Evolutionary conservation across 2,888 invertebrate genomes (phyloP), one percentile per base, ranked within the genome.

Genomic region (Ophonus ardosiacus): DNA sequence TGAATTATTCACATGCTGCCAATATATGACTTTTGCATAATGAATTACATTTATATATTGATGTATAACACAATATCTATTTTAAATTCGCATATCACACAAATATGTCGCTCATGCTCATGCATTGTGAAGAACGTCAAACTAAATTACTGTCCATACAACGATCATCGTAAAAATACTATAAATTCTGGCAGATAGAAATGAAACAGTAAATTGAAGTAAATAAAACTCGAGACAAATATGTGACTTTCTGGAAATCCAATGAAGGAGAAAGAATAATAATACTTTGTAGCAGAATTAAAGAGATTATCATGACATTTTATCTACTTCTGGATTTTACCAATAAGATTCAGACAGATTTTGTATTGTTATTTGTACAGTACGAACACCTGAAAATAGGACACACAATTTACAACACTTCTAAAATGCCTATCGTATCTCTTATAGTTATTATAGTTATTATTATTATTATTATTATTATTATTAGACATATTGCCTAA

Each of bases 121-220:
- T 31, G 31, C 74, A 51, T 17, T 43, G 51, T 21, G 18, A 51
- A 31, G n/a, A 71, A 71, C 6, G 21, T 31, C 38, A 71, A 40
- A 71, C 15, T 17, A 40, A 61, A 61, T 51, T 51, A 51, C 43
- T 2, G 43, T 13, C 43, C 4, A 51, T 31, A 31, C 31, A 56
- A 71, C 71, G 51, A 76, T 51, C 17, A 76, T 76, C 31, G 61
- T 80, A 80, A 80, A 80, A 80, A 61, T 63, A 21, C 40, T 15
- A 61, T 80, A 80, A 80, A 80, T 31, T 18, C n/a, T 79, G 18
- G 57, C 56, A 18, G 31, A 80, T 31, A 61, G 24, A 76, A 56
- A 76, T 76, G 80, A 80, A 80, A 80, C 63, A 80, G 61, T 80
- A 63, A 80, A 18, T 63, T 63, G 63, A 24, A 63, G 24, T 7